Evolutionary conservation across 1,140 invertebrate species (phyloP).

Genomic region (Drosophila equinoxialis): DNA sequence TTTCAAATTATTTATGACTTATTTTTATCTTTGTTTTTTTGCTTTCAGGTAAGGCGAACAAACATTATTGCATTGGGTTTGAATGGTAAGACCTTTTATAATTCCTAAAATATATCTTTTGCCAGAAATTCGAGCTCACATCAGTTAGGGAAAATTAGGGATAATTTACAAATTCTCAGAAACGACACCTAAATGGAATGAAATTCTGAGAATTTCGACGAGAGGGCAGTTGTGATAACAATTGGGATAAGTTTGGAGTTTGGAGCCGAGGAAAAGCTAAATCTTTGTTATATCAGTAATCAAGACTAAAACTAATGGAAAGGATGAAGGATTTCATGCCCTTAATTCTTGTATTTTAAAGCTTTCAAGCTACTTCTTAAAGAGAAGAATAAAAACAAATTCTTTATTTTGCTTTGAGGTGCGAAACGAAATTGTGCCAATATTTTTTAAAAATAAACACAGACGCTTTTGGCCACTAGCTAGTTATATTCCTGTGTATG

Average conservation of each 20-base stretch:
- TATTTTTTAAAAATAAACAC: conserved; percentile 80
- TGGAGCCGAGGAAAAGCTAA: too few relatives aligned
- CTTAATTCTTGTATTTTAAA: too few relatives aligned
- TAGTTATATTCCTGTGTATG: not conserved
- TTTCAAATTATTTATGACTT: conserved; percentile 21
- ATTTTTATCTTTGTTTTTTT: conserved; percentile 31
- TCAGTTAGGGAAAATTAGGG: too few relatives aligned
- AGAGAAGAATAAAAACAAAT: too few relatives aligned
- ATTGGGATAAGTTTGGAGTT: too few relatives aligned
- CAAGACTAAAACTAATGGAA: too few relatives aligned
- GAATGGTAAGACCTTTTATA: conserved; percentile 8
- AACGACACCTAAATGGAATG: conserved; percentile 37
- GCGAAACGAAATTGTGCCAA: conserved; percentile 58
- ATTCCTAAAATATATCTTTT: not conserved
- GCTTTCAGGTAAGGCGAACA: conserved; percentile 46
- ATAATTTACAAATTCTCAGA: not conserved
- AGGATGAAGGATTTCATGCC: too few relatives aligned
- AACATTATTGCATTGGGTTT: not conserved
- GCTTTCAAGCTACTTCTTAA: too few relatives aligned
- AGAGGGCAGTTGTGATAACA: conserved; percentile 7
- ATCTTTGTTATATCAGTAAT: too few relatives aligned
- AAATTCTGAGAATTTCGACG: conserved; percentile 52
- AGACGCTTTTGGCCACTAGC: conserved; percentile 52
- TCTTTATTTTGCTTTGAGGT: not conserved
- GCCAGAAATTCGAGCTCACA: not conserved